A percentile compares a stretch with the other conserved stretches of the same genome.
These are phyloP conservation scores for Cybosia mesomella DNA, from an alignment of 2,888 invertebrate genomes.

Conservation along the genomic window DNA sequence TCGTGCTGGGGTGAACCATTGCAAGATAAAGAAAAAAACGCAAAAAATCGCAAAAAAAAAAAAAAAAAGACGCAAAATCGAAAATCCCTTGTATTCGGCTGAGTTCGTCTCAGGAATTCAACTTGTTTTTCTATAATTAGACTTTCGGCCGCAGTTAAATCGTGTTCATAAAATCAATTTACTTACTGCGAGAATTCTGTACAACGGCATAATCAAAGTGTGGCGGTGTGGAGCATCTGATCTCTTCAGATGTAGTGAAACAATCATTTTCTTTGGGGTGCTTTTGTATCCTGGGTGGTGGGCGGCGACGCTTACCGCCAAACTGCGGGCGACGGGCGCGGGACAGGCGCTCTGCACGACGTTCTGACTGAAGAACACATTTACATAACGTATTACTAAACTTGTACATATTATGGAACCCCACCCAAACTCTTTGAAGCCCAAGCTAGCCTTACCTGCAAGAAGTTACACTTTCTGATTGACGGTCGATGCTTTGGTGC, in stretches of 20 bases:
- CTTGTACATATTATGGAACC: too few relatives aligned
- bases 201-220: conserved; percentile 74
- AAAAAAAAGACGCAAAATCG: too few relatives aligned
- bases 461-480: too few relatives aligned
- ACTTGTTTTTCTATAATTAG: too few relatives aligned
- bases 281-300: conserved; percentile 67
- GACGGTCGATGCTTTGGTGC: too few relatives aligned
- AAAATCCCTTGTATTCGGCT: too few relatives aligned
- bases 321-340: conserved; percentile 80
- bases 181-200: conserved; percentile 76
- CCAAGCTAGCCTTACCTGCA: too few relatives aligned
- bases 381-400: background rate
- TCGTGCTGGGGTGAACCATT: too few relatives aligned
- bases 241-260: conserved; percentile 67
- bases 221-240: conserved; percentile 73
- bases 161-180: background rate
- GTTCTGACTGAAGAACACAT: conserved; percentile 71
- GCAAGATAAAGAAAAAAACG: too few relatives aligned
- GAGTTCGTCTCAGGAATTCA: too few relatives aligned
- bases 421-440: too few relatives aligned
- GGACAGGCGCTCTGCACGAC: conserved; percentile 78
- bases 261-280: conserved; percentile 79
- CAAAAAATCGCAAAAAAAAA: too few relatives aligned
- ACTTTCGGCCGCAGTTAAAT: background rate
- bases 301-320: conserved; percentile 75